phyloP scores from a whole-genome alignment of 2,797 vertebrate genomes.

The Gymnopithys bicolor region DNA sequence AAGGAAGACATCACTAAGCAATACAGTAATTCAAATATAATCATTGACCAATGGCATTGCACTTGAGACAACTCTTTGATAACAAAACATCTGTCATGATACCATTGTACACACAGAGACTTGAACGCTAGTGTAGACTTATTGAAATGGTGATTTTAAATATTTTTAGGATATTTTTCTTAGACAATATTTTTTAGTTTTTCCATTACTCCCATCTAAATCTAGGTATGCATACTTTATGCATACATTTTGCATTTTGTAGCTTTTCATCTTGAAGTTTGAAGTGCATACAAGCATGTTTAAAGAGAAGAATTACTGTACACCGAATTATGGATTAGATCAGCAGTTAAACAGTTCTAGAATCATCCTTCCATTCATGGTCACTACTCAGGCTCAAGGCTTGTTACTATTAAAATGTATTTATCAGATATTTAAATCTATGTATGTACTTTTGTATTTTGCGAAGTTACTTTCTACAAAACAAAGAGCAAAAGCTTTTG shows the following conservation, averaged over 20 bases:
- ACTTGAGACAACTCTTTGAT: neutral
- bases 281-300: neutral
- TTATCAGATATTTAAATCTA: neutral
- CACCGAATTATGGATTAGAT: neutral
- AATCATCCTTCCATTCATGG: neutral
- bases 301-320: neutral
- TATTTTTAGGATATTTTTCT: neutral
- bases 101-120: neutral
- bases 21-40: neutral
- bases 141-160: neutral
- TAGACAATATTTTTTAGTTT: neutral
- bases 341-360: neutral
- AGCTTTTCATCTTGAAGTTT: neutral
- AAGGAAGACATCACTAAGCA: neutral
- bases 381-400: neutral
- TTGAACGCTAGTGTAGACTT: neutral
- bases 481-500: neutral
- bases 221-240: fast-evolving
- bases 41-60: neutral
- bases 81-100: neutral
- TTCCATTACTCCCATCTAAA: neutral
- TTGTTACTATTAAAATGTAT: neutral
- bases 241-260: neutral
- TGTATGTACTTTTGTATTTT: neutral
- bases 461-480: neutral